phyloP scores from a whole-genome alignment of 2,888 invertebrate genomes.

The Ennomos erosarius region DNA sequence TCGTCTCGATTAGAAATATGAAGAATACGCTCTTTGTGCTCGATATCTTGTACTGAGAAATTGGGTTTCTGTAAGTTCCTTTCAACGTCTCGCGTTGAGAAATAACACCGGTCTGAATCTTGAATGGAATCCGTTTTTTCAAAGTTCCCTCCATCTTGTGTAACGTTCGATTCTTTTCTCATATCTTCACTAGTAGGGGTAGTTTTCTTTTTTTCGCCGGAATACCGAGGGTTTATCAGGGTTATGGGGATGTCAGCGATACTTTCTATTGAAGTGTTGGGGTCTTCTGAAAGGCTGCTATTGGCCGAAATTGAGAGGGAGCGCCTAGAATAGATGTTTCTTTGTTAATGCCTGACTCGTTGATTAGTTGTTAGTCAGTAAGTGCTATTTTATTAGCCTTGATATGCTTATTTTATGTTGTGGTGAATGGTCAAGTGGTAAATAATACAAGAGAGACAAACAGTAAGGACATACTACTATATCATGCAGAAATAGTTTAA shows the following conservation, averaged over 20 bases:
- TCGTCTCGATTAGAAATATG: not conserved
- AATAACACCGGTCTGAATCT: too few species aligned
- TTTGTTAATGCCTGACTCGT: too few species aligned
- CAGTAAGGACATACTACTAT: too few species aligned
- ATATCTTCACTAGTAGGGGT: conserved; percentile 10
- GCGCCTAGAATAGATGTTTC: conserved; percentile 50
- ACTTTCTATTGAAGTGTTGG: conserved; percentile 74
- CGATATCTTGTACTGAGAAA: conserved; percentile 17
- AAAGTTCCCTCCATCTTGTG: conserved; percentile 7
- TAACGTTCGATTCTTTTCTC: not conserved
- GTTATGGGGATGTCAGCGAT: conserved; percentile 78
- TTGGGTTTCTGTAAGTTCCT: conserved; percentile 8
- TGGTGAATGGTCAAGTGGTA: too few species aligned
- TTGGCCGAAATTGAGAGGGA: conserved; percentile 74
- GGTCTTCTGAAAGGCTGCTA: conserved; percentile 77
- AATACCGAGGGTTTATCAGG: conserved; percentile 70
- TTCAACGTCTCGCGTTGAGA: not conserved
- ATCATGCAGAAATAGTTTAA: not conserved
- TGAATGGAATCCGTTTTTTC: not conserved
- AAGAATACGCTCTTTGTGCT: not conserved
- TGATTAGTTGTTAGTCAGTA: too few species aligned
- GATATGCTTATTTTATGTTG: too few species aligned
- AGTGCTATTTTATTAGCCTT: too few species aligned
- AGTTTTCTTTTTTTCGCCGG: conserved; percentile 45
- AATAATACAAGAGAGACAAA: too few species aligned